Evolutionary conservation across 1,140 invertebrate genomes (phyloP), one percentile per base, ranked within the genome.

Genomic region (Bicyclus anynana): DNA sequence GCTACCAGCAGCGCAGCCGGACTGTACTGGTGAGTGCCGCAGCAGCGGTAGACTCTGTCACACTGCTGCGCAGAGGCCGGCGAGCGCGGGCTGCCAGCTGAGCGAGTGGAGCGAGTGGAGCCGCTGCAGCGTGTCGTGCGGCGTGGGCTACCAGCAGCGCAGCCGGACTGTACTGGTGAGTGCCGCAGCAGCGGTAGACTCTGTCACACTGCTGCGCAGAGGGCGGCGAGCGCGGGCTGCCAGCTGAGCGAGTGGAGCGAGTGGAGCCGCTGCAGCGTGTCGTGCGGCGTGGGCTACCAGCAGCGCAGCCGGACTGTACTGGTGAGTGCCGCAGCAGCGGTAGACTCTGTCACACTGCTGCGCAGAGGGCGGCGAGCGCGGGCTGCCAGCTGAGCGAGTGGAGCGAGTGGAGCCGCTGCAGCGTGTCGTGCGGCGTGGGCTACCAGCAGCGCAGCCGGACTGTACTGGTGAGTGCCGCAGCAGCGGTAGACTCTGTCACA

Each of bases 381-480:
- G 80, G 86, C 55, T 93, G 92, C 61, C 83, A 80, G 14, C 90
- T 93, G 58, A 91, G 91, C 5, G 56, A 82, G 7, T 94, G 93
- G 94, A 89, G 91, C n/a, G 80, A 90, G 20, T 94, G 93, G 93
- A 90, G 89, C 13, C 90, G 90, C 10, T 95, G 94, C 80, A 93
- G 91, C 33, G 91, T 91, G 0, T 88, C 90, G 2, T 95, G 94
- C 73, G 93, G 93, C 2, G 38, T 69, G 47, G 84, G 79, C 20
- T 81, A 80, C 73, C 77, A 87, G 77, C 89, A 90, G 52, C 93
- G 94, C 14, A 83, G 90, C 1, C 89, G 91, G 61, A 87, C 90
- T 14, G 47, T 84, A 1, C 51, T 81, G 61, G 75, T 88, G 13
- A 74, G 70, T 69, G 18, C 12, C 4, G n/a, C n/a, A n/a, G n/a